phyloP scores from a whole-genome alignment of 2,113 vertebrate species.

The Colinus virginianus region DNA sequence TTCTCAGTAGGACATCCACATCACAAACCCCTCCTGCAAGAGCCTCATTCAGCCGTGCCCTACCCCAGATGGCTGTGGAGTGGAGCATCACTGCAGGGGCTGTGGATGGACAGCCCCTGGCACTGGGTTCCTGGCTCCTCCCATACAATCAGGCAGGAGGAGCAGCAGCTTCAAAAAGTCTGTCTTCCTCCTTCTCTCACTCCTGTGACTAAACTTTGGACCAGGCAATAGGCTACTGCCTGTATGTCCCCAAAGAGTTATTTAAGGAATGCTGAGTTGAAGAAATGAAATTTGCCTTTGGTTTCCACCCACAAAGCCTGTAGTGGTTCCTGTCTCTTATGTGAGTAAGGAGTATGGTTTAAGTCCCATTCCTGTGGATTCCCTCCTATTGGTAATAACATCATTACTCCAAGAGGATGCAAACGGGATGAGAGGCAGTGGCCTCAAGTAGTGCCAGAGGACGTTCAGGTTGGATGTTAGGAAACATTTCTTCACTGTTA shows the following conservation, averaged over 20 bases:
- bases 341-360: background rate
- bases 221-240: background rate
- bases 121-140: background rate
- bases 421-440: background rate
- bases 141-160: background rate
- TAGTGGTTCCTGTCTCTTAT: background rate
- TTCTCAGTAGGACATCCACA: accelerated
- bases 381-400: background rate
- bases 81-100: background rate
- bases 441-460: too few relatives aligned
- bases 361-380: background rate
- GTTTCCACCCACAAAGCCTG: background rate
- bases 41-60: accelerated
- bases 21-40: background rate
- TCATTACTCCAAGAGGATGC: background rate
- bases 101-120: background rate
- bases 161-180: background rate
- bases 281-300: background rate
- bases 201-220: background rate
- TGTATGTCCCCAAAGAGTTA: background rate
- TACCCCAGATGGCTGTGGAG: background rate
- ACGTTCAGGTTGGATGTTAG: too few relatives aligned
- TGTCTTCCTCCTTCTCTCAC: background rate
- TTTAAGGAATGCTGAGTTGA: background rate
- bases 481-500: too few relatives aligned